Base-by-base conservation (phyloP, 2,888 invertebrate genomes). In the Chloroclysta siterata region DNA sequence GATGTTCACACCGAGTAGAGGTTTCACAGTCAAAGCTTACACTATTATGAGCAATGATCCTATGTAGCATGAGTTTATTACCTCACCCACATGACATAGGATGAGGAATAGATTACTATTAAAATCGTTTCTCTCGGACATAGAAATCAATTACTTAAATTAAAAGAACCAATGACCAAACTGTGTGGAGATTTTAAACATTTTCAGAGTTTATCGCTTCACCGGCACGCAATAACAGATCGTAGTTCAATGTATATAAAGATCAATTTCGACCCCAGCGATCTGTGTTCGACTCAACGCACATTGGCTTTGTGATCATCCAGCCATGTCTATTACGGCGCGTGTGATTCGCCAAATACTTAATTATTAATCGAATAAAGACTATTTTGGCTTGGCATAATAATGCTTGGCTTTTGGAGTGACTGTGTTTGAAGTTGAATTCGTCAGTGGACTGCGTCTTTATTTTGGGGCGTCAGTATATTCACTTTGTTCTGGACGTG, bases 251-350 rank as follows among this genome's bases (percentile, higher is more conserved):
- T 71, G 71, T 71, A 68, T 57, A 71, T 71, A 71, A 60, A 74
- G 69, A 78, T 74, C 72, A 67, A 68, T 68, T 73, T 71, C 22
- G 56, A 47, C 50, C 46, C 46, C 50, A 53, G 53, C 60, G 63
- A 58, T 63, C 52, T 56, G 62, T 52, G 60, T 55, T 58, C 72
- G 58, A 63, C 48, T 68, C 66, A 63, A 78, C 80, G 80, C 79
- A 79, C 80, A 80, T 71, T 63, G 66, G 63, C 66, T 75, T 74
- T 29, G 70, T 70, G 71, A 73, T 55, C 66, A 68, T 57, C 33
- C 60, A 63, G 53, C 28, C 42, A 33, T 22, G 33, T 44, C 6
- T 44, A 11, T 14, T 15, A n/a, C 53, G 46, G 41, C 28, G 54
- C 53, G 60, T 17, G 56, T 44, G 52, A 56, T 55, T 52, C 60